phyloP scores from a whole-genome alignment of 2,113 vertebrate species.

The Percopsis transmontana region DNA sequence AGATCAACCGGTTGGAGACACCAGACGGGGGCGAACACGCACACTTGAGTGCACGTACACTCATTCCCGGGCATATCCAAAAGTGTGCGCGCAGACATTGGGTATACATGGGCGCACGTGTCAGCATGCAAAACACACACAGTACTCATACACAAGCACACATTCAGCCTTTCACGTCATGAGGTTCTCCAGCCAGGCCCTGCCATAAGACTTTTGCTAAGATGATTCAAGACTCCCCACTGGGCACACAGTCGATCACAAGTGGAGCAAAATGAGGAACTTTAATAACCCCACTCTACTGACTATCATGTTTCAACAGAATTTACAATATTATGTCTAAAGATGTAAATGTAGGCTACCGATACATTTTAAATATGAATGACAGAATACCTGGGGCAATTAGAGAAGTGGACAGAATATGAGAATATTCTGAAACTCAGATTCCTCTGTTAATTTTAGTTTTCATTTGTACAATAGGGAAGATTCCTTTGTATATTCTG shows the following conservation, averaged over 20 bases:
- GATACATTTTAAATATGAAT: too few relatives aligned
- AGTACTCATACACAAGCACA: slow-evolving; percentile 28
- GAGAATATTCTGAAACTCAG: too few relatives aligned
- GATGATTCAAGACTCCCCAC: slow-evolving; percentile 79
- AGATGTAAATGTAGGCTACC: slow-evolving; percentile 34
- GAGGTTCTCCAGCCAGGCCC: slow-evolving; percentile 78
- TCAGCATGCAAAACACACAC: not conserved
- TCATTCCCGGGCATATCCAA: not conserved
- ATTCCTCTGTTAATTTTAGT: too few relatives aligned
- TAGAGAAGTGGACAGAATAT: too few relatives aligned
- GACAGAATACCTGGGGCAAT: too few relatives aligned
- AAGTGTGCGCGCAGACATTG: not conserved
- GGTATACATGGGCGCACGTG: slow-evolving; percentile 16
- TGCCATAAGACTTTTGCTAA: slow-evolving; percentile 75
- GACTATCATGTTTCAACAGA: not conserved
- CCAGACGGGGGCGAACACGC: slow-evolving; percentile 75
- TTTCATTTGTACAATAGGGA: too few relatives aligned
- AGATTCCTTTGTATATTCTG: not conserved
- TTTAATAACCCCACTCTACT: slow-evolving; percentile 48
- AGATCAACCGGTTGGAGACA: slow-evolving; percentile 81
- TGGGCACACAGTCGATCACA: slow-evolving; percentile 67
- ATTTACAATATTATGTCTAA: slow-evolving; percentile 2
- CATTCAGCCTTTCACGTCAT: slow-evolving; percentile 67
- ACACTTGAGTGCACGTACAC: not conserved
- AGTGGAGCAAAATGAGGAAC: slow-evolving; percentile 66